Base-by-base conservation (phyloP, 1,140 invertebrate species). In the Drosophila quadrilineata region DNA sequence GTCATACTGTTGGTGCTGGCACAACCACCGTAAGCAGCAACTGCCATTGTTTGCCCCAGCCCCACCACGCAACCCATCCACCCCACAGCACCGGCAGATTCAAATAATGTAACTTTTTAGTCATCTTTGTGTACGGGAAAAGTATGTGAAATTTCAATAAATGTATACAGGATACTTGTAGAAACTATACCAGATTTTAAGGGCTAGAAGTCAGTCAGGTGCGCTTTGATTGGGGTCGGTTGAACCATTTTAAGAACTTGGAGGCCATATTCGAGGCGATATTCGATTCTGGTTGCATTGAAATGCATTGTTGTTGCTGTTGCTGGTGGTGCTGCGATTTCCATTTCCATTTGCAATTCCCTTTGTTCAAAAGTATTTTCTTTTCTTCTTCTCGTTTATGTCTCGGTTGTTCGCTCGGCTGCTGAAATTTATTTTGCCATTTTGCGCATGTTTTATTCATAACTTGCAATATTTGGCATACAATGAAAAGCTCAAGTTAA, bases 361-460 rank as follows among this genome's bases (percentile, higher is more conserved):
- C n/a, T n/a, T n/a, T n/a, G n/a, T n/a, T n/a, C n/a, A n/a, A n/a
- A n/a, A n/a, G n/a, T n/a, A n/a, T n/a, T 62, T 16, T 49, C 50
- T 53, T 67, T 62, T 59, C 21, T 29, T 22, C 19, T 57, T 41
- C 19, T 36, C 53, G 60, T 66, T 48, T 26, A 68, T 53, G 48
- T 54, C 54, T 59, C 57, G 60, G 66, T 77, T 74, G 60, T 72
- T 69, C 70, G 74, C 48, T 41, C 59, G 54, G 19, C 36, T 52
- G 36, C 31, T 71, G 71, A 67, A 75, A 71, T 75, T 75, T 67
- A 72, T 76, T 68, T 77, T 52, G 36, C 50, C 49, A 56, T 53
- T 63, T 58, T 82, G 40, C 58, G 38, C 71, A 82, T 82, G 77
- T 77, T 85, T 84, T 84, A 85, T 84, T 84, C 73, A 84, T 84